Percentiles rank a stretch among this genome's conserved stretches.
These are phyloP conservation scores for Euwallacea fornicatus DNA, from an alignment of 1,140 invertebrate species.

Conservation along the genomic window DNA sequence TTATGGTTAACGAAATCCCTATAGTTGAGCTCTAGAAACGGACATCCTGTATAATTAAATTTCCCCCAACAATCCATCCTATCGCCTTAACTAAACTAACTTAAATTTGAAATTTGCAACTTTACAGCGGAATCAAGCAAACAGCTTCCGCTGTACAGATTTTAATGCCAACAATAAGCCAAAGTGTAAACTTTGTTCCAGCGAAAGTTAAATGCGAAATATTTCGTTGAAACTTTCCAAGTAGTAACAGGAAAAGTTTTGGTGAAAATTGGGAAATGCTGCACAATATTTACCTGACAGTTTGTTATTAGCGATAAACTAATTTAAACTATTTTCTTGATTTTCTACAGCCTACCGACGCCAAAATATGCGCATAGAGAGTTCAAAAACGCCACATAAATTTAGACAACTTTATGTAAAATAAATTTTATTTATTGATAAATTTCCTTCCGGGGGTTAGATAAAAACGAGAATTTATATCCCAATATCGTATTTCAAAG, in stretches of 20 bases:
- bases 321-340: background rate
- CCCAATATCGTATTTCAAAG: slow-evolving; percentile 2
- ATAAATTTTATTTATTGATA: slow-evolving; percentile 4
- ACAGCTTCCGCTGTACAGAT: background rate
- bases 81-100: no score
- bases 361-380: background rate
- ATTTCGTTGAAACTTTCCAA: slow-evolving; percentile 1
- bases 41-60: no score
- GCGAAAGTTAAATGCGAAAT: background rate
- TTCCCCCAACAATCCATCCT: no score
- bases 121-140: background rate
- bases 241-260: slow-evolving; percentile 1
- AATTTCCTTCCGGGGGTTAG: slow-evolving; percentile 6
- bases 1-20: no score
- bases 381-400: background rate
- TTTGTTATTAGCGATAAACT: no score
- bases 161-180: slow-evolving; percentile 3
- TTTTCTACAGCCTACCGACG: no score
- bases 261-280: background rate
- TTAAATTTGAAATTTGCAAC: background rate
- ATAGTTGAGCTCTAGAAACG: no score
- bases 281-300: background rate
- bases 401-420: slow-evolving; percentile 1
- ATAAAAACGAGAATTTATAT: slow-evolving; percentile 3
- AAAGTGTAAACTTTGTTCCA: slow-evolving; percentile 3